Evolutionary conservation across 2,888 invertebrate genomes (phyloP), one percentile per base, ranked within the genome.

Genomic region (Amphipoea oculea): DNA sequence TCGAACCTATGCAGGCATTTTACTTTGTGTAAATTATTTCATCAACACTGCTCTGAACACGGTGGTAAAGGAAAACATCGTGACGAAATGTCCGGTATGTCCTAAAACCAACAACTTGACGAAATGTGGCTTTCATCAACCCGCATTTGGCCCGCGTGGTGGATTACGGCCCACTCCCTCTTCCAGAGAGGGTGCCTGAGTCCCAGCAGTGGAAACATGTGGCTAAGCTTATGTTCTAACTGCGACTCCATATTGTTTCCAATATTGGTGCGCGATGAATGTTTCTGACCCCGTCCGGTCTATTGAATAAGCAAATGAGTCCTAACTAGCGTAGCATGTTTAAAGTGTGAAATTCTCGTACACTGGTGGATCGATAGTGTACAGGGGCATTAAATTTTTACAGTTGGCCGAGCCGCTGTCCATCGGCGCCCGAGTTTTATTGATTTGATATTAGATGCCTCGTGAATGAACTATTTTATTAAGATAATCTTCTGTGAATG

Each of bases 351-450:
- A 87, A 81, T 76, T 78, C 83, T 80, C 83, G 78, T 86, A 78
- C 78, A 78, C 73, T 73, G 75, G 78, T 20, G 80, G 90, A 93
- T 94, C 94, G 92, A 93, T 94, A 92, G 89, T 89, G 90, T 90
- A 91, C 81, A 89, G 87, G 90, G 86, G 92, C 94, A 94, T 94
- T 92, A 93, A 92, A 91, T 92, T 93, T 94, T 94, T 94, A 94
- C 94, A 92, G 92, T 89, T 90, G 89, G 89, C 84, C 89, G 92
- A 87, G 90, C 89, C 84, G 90, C 85, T 91, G 90, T 79, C 87
- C 89, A 86, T 83, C 84, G 84, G 83, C 88, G 79, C 87, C 87
- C 82, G 84, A 87, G 86, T 90, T 88, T 89, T 94, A 94, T 94
- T 92, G 93, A 94, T 94, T 93, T 91, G 88, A 89, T 91, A 90